phyloP scores from a whole-genome alignment of 2,113 vertebrate genomes.

The Oncorhynchus gorbuscha region DNA sequence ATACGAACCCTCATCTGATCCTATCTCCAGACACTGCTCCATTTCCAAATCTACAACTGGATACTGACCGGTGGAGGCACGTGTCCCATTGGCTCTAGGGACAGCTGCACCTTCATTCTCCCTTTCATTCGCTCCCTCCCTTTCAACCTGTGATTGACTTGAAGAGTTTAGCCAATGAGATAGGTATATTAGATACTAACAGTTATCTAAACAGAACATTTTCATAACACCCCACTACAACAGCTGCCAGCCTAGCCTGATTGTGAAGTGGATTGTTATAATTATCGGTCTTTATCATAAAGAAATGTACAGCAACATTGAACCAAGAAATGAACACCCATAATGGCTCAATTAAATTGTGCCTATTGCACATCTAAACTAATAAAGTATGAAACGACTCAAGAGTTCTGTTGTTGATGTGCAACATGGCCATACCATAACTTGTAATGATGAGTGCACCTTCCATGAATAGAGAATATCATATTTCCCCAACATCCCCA shows the following conservation, averaged over 20 bases:
- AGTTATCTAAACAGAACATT: not conserved
- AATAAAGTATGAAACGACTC: not conserved
- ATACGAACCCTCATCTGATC: slow-evolving; percentile 13
- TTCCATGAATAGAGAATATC: too few species aligned
- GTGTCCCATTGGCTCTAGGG: slow-evolving; percentile 5
- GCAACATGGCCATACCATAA: too few species aligned
- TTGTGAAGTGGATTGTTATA: not conserved
- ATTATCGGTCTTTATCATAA: not conserved
- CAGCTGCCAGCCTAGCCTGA: not conserved
- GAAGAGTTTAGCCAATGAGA: too few species aligned
- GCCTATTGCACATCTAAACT: not conserved
- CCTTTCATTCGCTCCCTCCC: too few species aligned
- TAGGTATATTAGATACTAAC: too few species aligned
- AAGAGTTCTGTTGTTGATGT: too few species aligned
- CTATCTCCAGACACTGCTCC: not conserved
- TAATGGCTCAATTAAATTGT: not conserved
- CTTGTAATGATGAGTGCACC: too few species aligned
- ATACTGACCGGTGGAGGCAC: not conserved
- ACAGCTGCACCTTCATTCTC: not conserved
- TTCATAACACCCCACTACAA: not conserved
- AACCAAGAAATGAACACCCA: not conserved
- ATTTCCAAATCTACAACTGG: not conserved
- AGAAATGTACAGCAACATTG: not conserved
- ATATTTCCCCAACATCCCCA: too few species aligned
- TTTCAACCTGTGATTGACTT: too few species aligned